Percentiles rank a stretch among this genome's conserved stretches.
These are phyloP conservation scores for Eumeta japonica DNA, from an alignment of 1,140 invertebrate species.

Conservation along the genomic window DNA sequence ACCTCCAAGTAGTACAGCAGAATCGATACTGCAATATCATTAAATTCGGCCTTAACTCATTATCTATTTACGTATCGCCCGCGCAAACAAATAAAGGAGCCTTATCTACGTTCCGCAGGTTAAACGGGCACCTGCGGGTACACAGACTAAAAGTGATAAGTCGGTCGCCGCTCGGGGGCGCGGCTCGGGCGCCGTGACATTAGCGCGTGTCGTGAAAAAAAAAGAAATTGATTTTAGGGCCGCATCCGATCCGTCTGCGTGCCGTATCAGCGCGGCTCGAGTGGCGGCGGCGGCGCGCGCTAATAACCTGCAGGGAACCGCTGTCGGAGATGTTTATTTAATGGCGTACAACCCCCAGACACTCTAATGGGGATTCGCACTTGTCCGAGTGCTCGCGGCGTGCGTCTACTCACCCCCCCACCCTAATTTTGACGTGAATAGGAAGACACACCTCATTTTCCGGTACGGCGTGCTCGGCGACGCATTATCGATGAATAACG, in stretches of 20 bases:
- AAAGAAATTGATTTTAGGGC: conserved; percentile 54
- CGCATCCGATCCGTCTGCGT: conserved; percentile 45
- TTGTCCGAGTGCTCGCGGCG: conserved; percentile 9
- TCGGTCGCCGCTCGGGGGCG: conserved; percentile 6
- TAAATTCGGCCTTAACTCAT: no score
- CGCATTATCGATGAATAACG: no score
- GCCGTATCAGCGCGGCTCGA: conserved; percentile 47
- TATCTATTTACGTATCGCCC: no score
- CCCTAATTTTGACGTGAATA: no score
- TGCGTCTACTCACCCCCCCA: conserved; percentile 22
- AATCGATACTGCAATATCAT: no score
- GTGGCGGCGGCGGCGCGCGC: conserved; percentile 40
- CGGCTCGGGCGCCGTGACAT: conserved; percentile 38
- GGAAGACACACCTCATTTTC: no score
- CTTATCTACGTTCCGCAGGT: no score
- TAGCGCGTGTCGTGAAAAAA: conserved; percentile 53
- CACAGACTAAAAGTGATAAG: no score
- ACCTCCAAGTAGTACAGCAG: no score
- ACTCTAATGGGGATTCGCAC: conserved; percentile 44
- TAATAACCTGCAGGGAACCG: conserved; percentile 47
- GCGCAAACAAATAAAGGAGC: no score
- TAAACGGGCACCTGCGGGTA: no score
- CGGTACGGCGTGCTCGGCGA: no score
- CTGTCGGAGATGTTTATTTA: conserved; percentile 53
- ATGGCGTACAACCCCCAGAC: conserved; percentile 46